Evolutionary conservation across 1,140 invertebrate species (phyloP), one percentile per base, ranked within the genome.

Genomic region (Anthonomus grandis): DNA sequence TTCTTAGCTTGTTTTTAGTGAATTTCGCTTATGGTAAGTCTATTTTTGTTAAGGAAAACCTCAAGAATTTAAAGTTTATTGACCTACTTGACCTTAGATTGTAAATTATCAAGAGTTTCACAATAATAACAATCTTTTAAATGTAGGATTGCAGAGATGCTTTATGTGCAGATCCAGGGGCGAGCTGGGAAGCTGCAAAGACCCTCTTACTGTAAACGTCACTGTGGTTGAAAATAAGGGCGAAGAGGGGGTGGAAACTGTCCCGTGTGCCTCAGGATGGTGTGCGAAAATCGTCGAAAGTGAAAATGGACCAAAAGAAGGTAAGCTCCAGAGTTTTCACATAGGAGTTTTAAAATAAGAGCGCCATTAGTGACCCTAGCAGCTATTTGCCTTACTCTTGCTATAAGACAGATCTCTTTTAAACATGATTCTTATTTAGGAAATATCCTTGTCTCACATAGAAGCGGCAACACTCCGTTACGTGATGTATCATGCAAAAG

Each of bases 181-280:
- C 18, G 89, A 91, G 24, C 68, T 89, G 12, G 93, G 92, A 4
- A 87, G 88, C 39, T 95, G 93, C 70, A 91, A 90, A 68, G 93
- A 95, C 81, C 85, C 87, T 17, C 93, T 94, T 66, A 81, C 75
- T 13, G 84, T 83, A 63, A 93, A 91, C 75, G 81, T 84, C 0
- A 89, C 87, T 1, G 78, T 85, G 62, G 80, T 84, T 19, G 81
- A 86, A 58, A 57, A 59, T 19, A 83, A 84, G 51, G 46, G 49
- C 17, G 82, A 84, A 65, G 78, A 76, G 45, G 89, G 90, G 4
- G 82, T 94, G 0, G 80, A 87, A 59, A 81, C 85, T 2, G 79
- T 86, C 5, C 90, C 90, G 0, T 96, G 93, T 72, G 88, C 89
- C 8, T 93, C 91, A 5, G 91, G 92, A 22, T 96, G 93, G 93